Conservation (phyloP, 2,888 invertebrate species). For the Eupsilia transversa region DNA sequence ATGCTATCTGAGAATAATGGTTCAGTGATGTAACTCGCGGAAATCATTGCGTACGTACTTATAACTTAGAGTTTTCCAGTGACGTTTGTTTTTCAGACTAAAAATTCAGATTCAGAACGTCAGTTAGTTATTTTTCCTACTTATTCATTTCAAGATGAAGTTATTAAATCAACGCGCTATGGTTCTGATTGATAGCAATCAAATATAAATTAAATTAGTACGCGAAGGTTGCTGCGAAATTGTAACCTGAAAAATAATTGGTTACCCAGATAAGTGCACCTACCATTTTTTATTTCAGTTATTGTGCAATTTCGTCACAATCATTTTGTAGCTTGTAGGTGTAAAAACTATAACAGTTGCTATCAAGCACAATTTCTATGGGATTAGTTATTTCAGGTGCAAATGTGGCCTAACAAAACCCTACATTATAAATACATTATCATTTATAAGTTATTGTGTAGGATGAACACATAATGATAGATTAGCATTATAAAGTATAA, state of each 20-base stretch:
- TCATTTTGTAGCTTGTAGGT: neutral
- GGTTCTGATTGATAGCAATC: no score
- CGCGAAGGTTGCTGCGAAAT: neutral
- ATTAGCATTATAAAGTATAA: constrained; percentile 24
- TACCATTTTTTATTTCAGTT: neutral
- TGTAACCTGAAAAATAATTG: neutral
- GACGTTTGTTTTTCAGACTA: neutral
- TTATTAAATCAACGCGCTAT: neutral
- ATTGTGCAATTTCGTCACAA: neutral
- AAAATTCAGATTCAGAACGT: neutral
- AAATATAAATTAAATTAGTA: neutral
- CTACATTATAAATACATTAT: neutral
- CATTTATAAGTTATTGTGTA: neutral
- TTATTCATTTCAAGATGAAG: neutral
- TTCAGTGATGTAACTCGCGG: constrained; percentile 27
- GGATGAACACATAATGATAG: constrained; percentile 10
- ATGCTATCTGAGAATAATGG: neutral
- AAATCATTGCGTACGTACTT: constrained; percentile 10
- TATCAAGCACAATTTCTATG: no score
- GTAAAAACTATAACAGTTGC: neutral
- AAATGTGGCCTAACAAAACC: neutral
- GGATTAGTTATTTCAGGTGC: neutral
- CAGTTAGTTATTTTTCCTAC: neutral
- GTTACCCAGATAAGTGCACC: no score
- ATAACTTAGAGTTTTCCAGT: neutral